A percentile compares a stretch with the other conserved stretches of the same genome.
Conservation (phyloP, 2,797 vertebrate genomes). For the Sebastes variabilis region DNA sequence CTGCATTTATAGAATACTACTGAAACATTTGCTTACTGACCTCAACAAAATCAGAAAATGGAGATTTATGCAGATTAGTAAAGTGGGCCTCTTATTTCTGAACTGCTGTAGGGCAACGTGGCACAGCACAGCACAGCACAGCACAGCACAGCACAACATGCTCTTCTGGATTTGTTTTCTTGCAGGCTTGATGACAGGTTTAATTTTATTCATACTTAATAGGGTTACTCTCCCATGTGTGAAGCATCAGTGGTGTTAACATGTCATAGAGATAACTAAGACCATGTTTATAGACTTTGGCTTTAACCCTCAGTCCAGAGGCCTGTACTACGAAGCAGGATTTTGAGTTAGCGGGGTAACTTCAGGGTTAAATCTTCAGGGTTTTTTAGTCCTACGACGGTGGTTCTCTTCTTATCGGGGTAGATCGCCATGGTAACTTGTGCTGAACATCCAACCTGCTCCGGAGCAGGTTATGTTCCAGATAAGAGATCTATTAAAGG, state of each 20-base stretch:
- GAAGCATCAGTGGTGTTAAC: background rate
- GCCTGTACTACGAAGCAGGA: too few relatives aligned
- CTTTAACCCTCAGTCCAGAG: too few relatives aligned
- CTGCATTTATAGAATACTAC: constrained; percentile 18
- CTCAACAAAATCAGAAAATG: background rate
- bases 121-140: too few relatives aligned
- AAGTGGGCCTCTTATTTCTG: background rate
- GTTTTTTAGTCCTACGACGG: too few relatives aligned
- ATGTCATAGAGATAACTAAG: background rate
- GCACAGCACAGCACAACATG: constrained; percentile 1
- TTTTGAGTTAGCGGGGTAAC: too few relatives aligned
- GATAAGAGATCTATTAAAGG: too few relatives aligned
- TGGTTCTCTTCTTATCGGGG: fast-evolving
- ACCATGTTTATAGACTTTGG: background rate
- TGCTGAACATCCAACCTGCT: too few relatives aligned
- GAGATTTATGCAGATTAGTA: constrained; percentile 25
- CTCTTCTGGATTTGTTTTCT: constrained; percentile 10
- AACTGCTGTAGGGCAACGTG: background rate
- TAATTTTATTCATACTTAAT: background rate
- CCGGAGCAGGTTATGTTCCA: too few relatives aligned
- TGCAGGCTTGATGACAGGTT: background rate
- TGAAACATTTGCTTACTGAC: background rate
- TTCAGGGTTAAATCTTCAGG: too few relatives aligned
- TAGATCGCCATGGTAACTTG: too few relatives aligned
- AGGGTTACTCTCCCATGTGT: background rate